Conservation (phyloP, 1,140 invertebrate species). For the Kradibia gibbosae region DNA sequence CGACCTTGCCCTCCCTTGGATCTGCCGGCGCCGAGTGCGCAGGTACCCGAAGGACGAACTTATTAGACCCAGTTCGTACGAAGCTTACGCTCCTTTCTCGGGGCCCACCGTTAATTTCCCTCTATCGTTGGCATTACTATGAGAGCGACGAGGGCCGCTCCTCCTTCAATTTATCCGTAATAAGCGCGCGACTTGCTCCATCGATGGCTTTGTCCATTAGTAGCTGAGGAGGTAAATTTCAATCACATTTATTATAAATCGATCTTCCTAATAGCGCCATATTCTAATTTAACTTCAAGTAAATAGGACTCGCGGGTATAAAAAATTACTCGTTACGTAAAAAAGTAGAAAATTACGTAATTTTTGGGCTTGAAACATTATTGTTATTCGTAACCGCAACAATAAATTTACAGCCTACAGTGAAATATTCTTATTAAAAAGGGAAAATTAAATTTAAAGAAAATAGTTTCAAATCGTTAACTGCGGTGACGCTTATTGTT, state of each 20-base stretch:
- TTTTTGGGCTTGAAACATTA: not conserved
- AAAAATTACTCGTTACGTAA: not conserved
- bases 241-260: not conserved
- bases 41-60: constrained; percentile 34
- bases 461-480: constrained; percentile 16
- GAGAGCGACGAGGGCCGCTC: not conserved
- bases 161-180: not conserved
- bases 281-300: not conserved
- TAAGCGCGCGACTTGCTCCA: not conserved
- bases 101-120: not conserved
- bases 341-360: constrained; percentile 8
- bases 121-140: not conserved
- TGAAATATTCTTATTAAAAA: constrained; percentile 4
- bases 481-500: constrained; percentile 8
- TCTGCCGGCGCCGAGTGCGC: not conserved
- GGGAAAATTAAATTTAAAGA: not conserved
- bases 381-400: not conserved
- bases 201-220: not conserved
- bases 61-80: not conserved
- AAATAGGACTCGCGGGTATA: not conserved
- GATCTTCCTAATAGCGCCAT: not conserved
- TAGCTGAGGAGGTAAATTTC: not conserved
- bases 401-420: not conserved
- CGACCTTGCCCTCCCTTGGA: not conserved
- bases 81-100: not conserved